Evolutionary conservation across 2,113 vertebrate genomes (phyloP).

Genomic region (Fulica atra): DNA sequence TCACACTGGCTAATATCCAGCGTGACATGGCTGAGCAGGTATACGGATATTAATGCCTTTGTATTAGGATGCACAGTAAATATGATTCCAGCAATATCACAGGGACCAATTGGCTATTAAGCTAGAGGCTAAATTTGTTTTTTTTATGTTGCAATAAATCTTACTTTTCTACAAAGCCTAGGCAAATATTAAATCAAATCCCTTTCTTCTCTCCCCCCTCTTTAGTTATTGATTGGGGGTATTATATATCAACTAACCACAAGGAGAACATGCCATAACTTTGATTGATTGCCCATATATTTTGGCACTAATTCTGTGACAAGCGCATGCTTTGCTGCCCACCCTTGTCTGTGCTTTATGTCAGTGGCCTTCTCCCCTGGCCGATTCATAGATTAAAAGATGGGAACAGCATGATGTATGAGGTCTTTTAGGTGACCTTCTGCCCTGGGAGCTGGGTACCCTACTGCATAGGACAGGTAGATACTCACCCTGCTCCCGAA

Average conservation of each 20-base stretch:
- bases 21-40: conserved; percentile 19
- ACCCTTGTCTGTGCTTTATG: neutral
- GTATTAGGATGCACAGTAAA: conserved; percentile 28
- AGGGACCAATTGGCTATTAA: conserved; percentile 46
- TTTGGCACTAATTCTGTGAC: conserved; percentile 28
- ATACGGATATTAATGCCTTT: neutral
- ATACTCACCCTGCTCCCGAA: neutral
- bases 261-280: conserved; percentile 26
- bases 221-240: conserved; percentile 55
- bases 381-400: neutral
- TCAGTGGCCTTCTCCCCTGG: conserved; percentile 6
- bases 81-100: conserved; percentile 28
- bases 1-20: neutral
- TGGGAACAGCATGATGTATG: neutral
- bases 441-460: neutral
- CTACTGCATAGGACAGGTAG: neutral
- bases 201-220: neutral
- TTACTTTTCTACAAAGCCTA: conserved; percentile 23
- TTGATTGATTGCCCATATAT: conserved; percentile 17
- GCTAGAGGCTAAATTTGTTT: conserved; percentile 47
- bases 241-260: conserved; percentile 39
- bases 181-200: conserved; percentile 64
- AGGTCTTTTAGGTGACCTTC: conserved; percentile 1
- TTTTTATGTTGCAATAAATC: conserved; percentile 64
- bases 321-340: conserved; percentile 24